A percentile compares a stretch with the other conserved stretches of the same genome.
These are phyloP conservation scores for Ameiurus melas DNA, from an alignment of 2,113 vertebrate species.

Conservation along the genomic window DNA sequence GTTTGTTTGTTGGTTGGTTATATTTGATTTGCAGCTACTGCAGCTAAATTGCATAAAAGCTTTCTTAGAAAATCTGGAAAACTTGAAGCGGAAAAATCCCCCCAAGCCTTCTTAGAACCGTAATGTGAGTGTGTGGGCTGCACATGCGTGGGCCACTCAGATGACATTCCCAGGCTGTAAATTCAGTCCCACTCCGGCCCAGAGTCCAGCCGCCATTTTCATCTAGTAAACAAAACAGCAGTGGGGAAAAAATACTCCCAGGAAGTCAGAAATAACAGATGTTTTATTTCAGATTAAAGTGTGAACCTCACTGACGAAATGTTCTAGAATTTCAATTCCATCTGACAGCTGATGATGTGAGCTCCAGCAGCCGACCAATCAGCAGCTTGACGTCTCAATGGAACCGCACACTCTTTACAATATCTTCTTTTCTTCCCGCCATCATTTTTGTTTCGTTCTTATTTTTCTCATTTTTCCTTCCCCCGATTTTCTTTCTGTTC, in stretches of 20 bases:
- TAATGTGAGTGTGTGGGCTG: background rate
- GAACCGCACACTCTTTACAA: background rate
- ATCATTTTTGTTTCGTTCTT: background rate
- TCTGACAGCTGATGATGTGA: background rate
- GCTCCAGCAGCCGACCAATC: background rate
- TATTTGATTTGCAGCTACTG: background rate
- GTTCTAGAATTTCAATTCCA: background rate
- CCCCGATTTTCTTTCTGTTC: background rate
- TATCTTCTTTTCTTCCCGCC: background rate
- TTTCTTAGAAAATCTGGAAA: background rate
- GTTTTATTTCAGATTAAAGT: background rate
- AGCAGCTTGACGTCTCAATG: background rate
- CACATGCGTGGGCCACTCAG: background rate
- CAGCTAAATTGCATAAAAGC: background rate
- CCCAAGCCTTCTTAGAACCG: background rate
- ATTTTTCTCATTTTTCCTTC: background rate
- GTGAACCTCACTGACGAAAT: background rate
- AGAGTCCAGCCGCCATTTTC: background rate
- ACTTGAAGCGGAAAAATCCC: background rate
- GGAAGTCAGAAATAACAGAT: background rate
- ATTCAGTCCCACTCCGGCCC: background rate
- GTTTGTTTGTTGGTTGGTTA: background rate
- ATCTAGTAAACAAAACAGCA: background rate
- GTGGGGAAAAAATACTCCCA: background rate
- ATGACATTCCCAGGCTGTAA: constrained; percentile 2